phyloP scores from a whole-genome alignment of 1,140 invertebrate species.

The Philopotamus ludificatus region DNA sequence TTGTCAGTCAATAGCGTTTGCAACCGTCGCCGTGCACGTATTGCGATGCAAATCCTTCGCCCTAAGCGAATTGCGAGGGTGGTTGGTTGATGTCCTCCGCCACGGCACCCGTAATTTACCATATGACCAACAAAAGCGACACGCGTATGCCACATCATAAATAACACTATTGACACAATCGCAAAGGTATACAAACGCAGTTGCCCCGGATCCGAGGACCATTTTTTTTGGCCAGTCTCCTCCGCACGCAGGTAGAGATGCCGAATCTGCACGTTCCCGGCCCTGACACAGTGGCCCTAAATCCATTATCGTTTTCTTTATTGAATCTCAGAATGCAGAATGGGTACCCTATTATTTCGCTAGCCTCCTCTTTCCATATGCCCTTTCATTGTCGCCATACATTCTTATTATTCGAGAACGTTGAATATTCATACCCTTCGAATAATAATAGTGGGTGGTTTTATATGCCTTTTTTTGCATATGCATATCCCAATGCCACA shows the following conservation, averaged over 20 bases:
- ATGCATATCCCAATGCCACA: constrained; percentile 27
- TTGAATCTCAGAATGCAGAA: constrained; percentile 30
- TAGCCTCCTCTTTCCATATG: constrained; percentile 29
- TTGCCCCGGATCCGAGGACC: constrained; percentile 11
- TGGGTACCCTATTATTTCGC: constrained; percentile 33
- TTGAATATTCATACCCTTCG: constrained; percentile 37
- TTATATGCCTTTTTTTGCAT: constrained; percentile 21
- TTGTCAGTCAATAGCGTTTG: too few relatives aligned
- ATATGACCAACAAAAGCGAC: background rate
- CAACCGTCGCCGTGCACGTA: too few relatives aligned
- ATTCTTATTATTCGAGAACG: constrained; percentile 6
- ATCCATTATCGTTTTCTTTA: constrained; percentile 37
- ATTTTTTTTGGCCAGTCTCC: background rate
- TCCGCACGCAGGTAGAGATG: constrained; percentile 24
- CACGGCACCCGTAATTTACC: background rate
- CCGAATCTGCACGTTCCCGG: constrained; percentile 27
- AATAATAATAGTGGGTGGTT: constrained; percentile 38
- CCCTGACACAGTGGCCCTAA: constrained; percentile 37
- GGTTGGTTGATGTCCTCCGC: too few relatives aligned
- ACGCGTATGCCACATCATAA: constrained; percentile 15
- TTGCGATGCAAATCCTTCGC: too few relatives aligned
- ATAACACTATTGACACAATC: constrained; percentile 28
- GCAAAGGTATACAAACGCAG: constrained; percentile 17
- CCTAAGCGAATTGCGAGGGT: too few relatives aligned
- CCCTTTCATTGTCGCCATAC: constrained; percentile 26